Percentiles rank a stretch among this genome's conserved stretches.
phyloP scores from a whole-genome alignment of 1,140 invertebrate genomes.

The Cydia splendana region DNA sequence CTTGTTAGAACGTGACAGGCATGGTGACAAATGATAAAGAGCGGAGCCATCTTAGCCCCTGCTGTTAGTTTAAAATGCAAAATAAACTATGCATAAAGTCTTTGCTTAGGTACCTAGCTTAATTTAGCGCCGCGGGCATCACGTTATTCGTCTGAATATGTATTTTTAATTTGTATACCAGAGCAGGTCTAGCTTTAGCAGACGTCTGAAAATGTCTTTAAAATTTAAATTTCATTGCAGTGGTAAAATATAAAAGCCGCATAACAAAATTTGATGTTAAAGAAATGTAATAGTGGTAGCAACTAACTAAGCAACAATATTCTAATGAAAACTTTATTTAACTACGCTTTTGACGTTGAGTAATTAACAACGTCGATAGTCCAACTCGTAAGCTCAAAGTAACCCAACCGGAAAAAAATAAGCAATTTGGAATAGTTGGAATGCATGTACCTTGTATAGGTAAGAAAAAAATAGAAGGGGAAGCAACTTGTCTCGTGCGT shows the following conservation, averaged over 20 bases:
- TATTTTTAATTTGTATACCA: conserved; percentile 10
- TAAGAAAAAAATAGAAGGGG: no score
- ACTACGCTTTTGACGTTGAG: no score
- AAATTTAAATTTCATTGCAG: conserved; percentile 8
- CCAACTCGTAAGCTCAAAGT: no score
- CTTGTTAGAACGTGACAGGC: no score
- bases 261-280: neutral
- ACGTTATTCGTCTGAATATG: conserved; percentile 7
- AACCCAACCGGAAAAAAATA: no score
- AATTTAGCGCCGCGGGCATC: conserved; percentile 11
- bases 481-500: no score
- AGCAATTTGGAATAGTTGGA: no score
- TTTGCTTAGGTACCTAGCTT: conserved; percentile 17
- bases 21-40: no score
- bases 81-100: conserved; percentile 17
- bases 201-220: conserved; percentile 1
- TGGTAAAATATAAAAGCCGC: neutral
- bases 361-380: no score
- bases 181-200: neutral
- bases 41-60: no score
- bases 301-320: neutral
- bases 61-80: conserved; percentile 9
- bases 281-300: neutral
- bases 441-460: no score
- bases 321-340: neutral